Evolutionary conservation across 2,113 vertebrate species (phyloP).

Genomic region (Gambusia holbrooki): DNA sequence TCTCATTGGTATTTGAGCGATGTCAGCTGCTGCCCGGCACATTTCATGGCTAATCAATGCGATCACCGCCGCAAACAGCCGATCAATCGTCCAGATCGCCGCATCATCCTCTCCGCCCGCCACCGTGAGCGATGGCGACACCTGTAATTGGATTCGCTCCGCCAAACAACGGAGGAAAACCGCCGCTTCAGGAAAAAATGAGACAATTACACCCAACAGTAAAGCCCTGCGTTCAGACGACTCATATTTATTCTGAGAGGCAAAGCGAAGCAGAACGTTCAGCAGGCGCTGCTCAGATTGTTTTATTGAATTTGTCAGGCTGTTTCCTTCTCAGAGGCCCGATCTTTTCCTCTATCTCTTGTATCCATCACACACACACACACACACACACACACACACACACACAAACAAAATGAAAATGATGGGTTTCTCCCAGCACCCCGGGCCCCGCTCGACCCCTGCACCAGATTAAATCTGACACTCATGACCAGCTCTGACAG

Average conservation of each 20-base stretch:
- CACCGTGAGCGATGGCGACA: constrained; percentile 59
- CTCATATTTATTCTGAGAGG: constrained; percentile 65
- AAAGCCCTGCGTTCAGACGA: constrained; percentile 49
- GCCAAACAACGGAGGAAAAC: constrained; percentile 40
- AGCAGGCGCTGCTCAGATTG: constrained; percentile 42
- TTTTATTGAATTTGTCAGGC: constrained; percentile 77
- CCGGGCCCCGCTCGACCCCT: constrained; percentile 70
- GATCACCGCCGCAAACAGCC: constrained; percentile 55
- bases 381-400: constrained; percentile 40
- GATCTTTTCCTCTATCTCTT: constrained; percentile 58
- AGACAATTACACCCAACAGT: constrained; percentile 60
- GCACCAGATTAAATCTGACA: constrained; percentile 78
- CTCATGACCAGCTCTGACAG: constrained; percentile 75
- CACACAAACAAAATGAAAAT: constrained; percentile 61
- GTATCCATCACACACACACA: constrained; percentile 53
- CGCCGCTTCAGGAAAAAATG: constrained; percentile 28
- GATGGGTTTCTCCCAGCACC: constrained; percentile 71
- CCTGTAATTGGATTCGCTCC: constrained; percentile 71
- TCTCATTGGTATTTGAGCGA: constrained; percentile 43
- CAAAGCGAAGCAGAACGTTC: constrained; percentile 50
- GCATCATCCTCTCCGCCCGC: constrained; percentile 54
- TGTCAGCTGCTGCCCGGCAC: constrained; percentile 28
- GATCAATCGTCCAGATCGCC: constrained; percentile 50
- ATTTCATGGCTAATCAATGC: constrained; percentile 57
- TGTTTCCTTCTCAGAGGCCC: constrained; percentile 57